These are phyloP conservation scores for Barypeithes pellucidus DNA, from an alignment of 2,888 invertebrate species.

Conservation along the genomic window DNA sequence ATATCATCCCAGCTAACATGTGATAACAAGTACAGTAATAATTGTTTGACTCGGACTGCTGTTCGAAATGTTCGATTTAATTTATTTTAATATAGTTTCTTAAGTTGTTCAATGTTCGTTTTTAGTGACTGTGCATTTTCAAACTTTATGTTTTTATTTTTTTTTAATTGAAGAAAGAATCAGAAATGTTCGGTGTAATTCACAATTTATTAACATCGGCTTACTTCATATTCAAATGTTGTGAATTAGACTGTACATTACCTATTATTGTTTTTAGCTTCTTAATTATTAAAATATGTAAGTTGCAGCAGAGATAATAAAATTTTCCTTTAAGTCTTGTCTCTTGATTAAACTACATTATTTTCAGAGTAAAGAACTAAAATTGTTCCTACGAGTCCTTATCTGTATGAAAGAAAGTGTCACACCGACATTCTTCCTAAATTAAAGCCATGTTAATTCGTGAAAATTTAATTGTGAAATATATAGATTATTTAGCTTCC, in stretches of 20 bases:
- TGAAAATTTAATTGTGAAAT: too few relatives aligned
- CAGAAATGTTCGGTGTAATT: slow-evolving; percentile 44
- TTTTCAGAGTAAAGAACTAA: too few relatives aligned
- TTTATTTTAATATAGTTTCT: slow-evolving; percentile 28
- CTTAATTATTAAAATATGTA: slow-evolving; percentile 26
- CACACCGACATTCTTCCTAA: too few relatives aligned
- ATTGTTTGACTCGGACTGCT: slow-evolving; percentile 41
- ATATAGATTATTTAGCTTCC: too few relatives aligned
- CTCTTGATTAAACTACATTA: too few relatives aligned
- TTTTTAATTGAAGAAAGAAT: slow-evolving; percentile 33
- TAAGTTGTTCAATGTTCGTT: slow-evolving; percentile 35
- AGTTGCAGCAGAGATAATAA: slow-evolving; percentile 37
- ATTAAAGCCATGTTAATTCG: too few relatives aligned
- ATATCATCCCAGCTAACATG: slow-evolving; percentile 49
- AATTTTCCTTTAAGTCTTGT: slow-evolving; percentile 23
- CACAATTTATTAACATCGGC: slow-evolving; percentile 32
- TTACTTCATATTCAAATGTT: slow-evolving; percentile 25
- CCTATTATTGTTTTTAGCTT: slow-evolving; percentile 25
- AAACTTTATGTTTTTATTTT: slow-evolving; percentile 17
- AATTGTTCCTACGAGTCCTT: too few relatives aligned
- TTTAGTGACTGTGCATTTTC: slow-evolving; percentile 25
- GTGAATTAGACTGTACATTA: slow-evolving; percentile 38
- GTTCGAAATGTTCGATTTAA: slow-evolving; percentile 28
- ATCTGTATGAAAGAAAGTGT: too few relatives aligned
- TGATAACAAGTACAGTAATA: slow-evolving; percentile 51